These are phyloP conservation scores for Cynodonichthys magdalenae DNA, from an alignment of 2,797 vertebrate species.

Conservation along the genomic window DNA sequence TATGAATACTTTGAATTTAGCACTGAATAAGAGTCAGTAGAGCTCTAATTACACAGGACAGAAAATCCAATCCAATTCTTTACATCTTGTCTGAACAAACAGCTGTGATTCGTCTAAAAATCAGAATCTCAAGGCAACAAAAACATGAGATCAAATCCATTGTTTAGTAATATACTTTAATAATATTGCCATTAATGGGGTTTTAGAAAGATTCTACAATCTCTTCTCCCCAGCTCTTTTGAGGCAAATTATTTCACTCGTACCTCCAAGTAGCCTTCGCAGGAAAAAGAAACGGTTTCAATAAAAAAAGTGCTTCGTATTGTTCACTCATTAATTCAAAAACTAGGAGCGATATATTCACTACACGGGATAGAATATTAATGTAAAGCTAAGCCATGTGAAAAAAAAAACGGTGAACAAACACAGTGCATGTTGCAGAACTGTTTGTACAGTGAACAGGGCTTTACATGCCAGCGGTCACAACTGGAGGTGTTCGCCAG, in stretches of 20 bases:
- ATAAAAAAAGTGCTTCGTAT: slow-evolving; percentile 75
- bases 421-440: slow-evolving; percentile 53
- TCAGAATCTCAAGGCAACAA: slow-evolving; percentile 45
- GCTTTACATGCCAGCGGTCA: slow-evolving; percentile 38
- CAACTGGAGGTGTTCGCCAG: slow-evolving; percentile 33
- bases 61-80: slow-evolving; percentile 40
- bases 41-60: slow-evolving; percentile 48
- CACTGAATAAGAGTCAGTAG: slow-evolving; percentile 22
- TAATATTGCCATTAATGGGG: slow-evolving; percentile 59
- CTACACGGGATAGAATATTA: slow-evolving; percentile 59
- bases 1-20: too few species aligned
- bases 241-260: slow-evolving; percentile 36
- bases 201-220: slow-evolving; percentile 35
- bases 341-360: slow-evolving; percentile 66
- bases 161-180: slow-evolving; percentile 34
- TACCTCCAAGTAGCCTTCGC: slow-evolving; percentile 42
- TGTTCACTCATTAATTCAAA: slow-evolving; percentile 64
- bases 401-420: slow-evolving; percentile 48
- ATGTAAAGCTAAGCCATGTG: slow-evolving; percentile 65
- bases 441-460: slow-evolving; percentile 61
- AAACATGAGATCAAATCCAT: slow-evolving; percentile 39
- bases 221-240: slow-evolving; percentile 30
- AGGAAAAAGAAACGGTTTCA: slow-evolving; percentile 53
- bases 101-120: slow-evolving; percentile 19
- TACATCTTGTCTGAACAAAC: slow-evolving; percentile 35